Evolutionary conservation across 2,888 invertebrate genomes (phyloP).

Genomic region (Leptothorax acervorum): DNA sequence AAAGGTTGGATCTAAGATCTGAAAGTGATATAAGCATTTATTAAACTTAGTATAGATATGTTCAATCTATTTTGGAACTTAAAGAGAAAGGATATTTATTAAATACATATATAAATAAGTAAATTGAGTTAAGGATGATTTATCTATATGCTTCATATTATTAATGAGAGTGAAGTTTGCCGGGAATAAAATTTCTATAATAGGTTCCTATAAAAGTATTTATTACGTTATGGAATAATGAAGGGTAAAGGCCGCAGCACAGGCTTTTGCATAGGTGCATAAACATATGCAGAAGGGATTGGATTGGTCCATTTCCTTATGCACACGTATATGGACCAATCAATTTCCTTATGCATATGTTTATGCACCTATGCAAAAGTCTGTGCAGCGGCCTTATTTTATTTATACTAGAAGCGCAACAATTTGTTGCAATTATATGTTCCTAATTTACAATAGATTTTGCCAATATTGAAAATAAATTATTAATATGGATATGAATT

Average conservation of each 20-base stretch:
- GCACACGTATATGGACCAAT: no score
- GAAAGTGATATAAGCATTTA: slow-evolving; percentile 14
- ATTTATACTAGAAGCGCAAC: not conserved
- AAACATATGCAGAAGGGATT: no score
- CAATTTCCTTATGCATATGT: no score
- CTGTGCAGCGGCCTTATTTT: not conserved
- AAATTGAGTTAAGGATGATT: not conserved
- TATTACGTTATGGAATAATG: not conserved
- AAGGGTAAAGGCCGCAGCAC: not conserved
- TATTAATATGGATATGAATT: not conserved
- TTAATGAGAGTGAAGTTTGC: not conserved
- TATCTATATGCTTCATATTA: not conserved
- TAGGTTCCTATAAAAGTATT: not conserved
- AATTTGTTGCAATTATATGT: not conserved
- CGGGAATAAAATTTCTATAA: not conserved
- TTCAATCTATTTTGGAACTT: not conserved
- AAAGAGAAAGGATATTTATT: not conserved
- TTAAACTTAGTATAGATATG: not conserved
- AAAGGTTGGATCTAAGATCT: slow-evolving; percentile 4
- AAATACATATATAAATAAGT: not conserved
- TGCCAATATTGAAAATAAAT: not conserved
- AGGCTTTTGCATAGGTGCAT: no score
- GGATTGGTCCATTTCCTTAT: no score
- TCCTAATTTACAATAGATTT: not conserved
- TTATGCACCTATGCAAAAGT: no score